phyloP scores from a whole-genome alignment of 2,888 invertebrate species.

The Ligdia adustata region DNA sequence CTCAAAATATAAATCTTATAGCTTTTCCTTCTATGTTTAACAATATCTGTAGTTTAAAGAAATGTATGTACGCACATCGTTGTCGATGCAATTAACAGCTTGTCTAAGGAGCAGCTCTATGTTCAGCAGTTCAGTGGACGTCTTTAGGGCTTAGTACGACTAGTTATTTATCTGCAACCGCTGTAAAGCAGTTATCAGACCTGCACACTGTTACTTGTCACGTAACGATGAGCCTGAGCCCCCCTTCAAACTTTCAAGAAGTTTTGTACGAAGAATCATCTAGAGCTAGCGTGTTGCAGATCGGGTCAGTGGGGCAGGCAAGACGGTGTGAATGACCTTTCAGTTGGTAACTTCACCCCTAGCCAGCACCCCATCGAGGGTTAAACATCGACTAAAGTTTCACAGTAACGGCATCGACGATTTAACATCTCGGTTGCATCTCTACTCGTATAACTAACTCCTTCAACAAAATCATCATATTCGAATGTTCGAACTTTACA shows the following conservation, averaged over 20 bases:
- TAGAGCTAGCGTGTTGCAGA: constrained; percentile 24
- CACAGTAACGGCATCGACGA: constrained; percentile 8
- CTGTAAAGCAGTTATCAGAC: too few relatives aligned
- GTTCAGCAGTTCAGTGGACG: too few relatives aligned
- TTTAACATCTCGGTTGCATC: not conserved
- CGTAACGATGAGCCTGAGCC: not conserved
- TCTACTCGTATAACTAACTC: not conserved
- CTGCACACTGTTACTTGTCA: too few relatives aligned
- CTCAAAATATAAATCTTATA: too few relatives aligned
- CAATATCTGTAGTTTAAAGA: too few relatives aligned
- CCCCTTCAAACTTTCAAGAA: constrained; percentile 11
- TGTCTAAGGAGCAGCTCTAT: too few relatives aligned
- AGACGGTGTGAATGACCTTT: constrained; percentile 35
- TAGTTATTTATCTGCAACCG: too few relatives aligned
- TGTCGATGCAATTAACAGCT: too few relatives aligned
- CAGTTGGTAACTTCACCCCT: constrained; percentile 37
- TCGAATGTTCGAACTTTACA: constrained; percentile 4
- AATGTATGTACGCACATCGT: too few relatives aligned
- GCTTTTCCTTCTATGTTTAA: too few relatives aligned
- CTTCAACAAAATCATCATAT: too few relatives aligned
- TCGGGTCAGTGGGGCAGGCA: constrained; percentile 40
- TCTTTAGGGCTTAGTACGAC: too few relatives aligned
- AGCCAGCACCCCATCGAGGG: constrained; percentile 23
- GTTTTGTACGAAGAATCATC: constrained; percentile 23
- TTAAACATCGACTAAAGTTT: constrained; percentile 19